phyloP scores from a whole-genome alignment of 2,113 vertebrate species.

The Peromyscus maniculatus region DNA sequence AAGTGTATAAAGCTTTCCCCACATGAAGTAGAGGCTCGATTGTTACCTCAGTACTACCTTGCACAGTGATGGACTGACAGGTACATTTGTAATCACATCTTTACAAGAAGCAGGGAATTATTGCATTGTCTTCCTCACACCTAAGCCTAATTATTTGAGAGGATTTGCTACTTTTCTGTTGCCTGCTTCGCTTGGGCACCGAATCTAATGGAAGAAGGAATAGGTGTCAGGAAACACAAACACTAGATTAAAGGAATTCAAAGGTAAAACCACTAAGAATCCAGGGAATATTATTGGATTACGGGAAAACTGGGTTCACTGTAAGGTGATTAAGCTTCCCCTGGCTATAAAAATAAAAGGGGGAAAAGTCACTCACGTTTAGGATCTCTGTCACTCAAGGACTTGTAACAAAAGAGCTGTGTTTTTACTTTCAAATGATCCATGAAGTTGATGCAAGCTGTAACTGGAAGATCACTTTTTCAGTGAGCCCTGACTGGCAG shows the following conservation, averaged over 20 bases:
- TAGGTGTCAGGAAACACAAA: constrained; percentile 15
- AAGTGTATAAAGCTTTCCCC: background rate
- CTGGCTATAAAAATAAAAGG: constrained; percentile 22
- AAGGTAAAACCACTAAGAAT: constrained; percentile 50
- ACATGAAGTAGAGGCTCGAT: background rate
- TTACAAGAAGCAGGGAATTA: constrained; percentile 26
- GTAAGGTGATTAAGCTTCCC: background rate
- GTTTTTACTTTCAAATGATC: constrained; percentile 41
- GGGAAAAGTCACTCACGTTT: background rate
- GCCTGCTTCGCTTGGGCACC: background rate
- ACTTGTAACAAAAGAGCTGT: constrained; percentile 35
- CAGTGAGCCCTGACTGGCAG: background rate
- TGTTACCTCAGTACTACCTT: background rate
- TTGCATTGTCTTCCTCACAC: background rate
- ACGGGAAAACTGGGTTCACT: background rate
- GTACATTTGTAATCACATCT: background rate
- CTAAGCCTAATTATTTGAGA: background rate
- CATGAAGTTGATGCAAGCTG: constrained; percentile 22
- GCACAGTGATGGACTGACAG: background rate
- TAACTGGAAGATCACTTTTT: constrained; percentile 63
- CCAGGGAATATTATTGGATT: constrained; percentile 32
- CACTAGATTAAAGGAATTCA: constrained; percentile 57
- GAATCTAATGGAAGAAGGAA: background rate
- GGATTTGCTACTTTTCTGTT: background rate
- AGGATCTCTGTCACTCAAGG: constrained; percentile 5